These are phyloP conservation scores for Coregonus sp. DNA, from an alignment of 2,797 vertebrate species.

Conservation along the genomic window DNA sequence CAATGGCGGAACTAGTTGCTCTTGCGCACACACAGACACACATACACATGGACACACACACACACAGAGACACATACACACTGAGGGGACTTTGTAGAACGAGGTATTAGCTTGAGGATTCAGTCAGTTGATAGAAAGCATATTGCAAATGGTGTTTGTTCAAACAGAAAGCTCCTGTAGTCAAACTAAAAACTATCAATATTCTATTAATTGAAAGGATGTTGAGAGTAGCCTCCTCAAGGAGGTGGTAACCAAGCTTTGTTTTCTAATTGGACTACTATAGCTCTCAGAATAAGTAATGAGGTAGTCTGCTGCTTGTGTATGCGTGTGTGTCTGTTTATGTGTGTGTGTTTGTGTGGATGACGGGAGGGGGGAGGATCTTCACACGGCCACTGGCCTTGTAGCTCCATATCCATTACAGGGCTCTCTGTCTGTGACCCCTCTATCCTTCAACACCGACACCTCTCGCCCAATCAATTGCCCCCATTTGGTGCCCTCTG, in stretches of 20 bases:
- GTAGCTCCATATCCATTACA: conserved; percentile 57
- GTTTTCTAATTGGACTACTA: neutral
- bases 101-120: neutral
- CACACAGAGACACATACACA: neutral
- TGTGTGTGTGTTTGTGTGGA: conserved; percentile 13
- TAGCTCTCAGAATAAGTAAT: conserved; percentile 2
- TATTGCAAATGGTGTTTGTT: neutral
- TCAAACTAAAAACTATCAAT: conserved; percentile 9
- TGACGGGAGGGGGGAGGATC: conserved; percentile 20
- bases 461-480: conserved; percentile 55
- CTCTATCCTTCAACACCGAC: conserved; percentile 51
- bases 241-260: neutral
- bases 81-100: neutral
- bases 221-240: neutral
- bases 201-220: neutral
- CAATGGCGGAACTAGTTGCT: conserved; percentile 65
- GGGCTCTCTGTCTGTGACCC: conserved; percentile 50
- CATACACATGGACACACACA: neutral
- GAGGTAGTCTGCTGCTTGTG: neutral
- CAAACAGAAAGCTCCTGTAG: neutral
- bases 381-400: conserved; percentile 40
- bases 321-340: neutral
- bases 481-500: conserved; percentile 56
- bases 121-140: conserved; percentile 3
- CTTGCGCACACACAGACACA: conserved; percentile 22